phyloP scores from a whole-genome alignment of 2,113 vertebrate species.

The Fregetta grallaria region DNA sequence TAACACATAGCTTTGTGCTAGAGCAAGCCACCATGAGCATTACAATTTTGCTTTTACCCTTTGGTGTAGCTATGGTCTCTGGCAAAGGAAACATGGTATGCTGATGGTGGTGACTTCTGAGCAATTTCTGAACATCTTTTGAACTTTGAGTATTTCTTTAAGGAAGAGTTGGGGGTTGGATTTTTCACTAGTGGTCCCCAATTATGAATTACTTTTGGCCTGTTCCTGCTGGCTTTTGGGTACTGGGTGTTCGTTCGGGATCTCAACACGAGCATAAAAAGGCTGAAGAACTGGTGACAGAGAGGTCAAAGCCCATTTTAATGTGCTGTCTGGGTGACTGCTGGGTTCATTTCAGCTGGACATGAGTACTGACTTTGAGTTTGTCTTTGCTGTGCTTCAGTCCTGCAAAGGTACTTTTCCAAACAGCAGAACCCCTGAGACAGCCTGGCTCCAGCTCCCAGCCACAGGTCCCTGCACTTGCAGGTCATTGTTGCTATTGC shows the following conservation, averaged over 20 bases:
- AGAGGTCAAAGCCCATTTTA: neutral
- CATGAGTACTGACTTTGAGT: fast-evolving
- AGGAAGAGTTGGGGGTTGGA: neutral
- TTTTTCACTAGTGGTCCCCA: neutral
- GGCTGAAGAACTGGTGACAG: neutral
- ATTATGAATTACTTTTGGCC: neutral
- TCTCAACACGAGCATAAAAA: neutral
- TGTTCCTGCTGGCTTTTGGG: neutral
- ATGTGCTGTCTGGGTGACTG: fast-evolving
- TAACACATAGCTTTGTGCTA: neutral
- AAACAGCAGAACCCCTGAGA: neutral
- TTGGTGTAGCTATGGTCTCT: neutral
- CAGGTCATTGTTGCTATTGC: neutral
- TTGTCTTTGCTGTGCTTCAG: neutral
- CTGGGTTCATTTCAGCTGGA: neutral
- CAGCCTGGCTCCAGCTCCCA: neutral
- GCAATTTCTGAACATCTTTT: neutral
- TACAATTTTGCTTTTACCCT: neutral
- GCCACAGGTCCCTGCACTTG: neutral
- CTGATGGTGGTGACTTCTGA: neutral
- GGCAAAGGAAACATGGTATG: neutral
- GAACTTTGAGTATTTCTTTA: neutral
- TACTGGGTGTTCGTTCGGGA: neutral
- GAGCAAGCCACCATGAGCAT: neutral
- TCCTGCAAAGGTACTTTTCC: neutral